Base-by-base conservation (phyloP, 2,888 invertebrate genomes). In the Caradrina clavipalpis region DNA sequence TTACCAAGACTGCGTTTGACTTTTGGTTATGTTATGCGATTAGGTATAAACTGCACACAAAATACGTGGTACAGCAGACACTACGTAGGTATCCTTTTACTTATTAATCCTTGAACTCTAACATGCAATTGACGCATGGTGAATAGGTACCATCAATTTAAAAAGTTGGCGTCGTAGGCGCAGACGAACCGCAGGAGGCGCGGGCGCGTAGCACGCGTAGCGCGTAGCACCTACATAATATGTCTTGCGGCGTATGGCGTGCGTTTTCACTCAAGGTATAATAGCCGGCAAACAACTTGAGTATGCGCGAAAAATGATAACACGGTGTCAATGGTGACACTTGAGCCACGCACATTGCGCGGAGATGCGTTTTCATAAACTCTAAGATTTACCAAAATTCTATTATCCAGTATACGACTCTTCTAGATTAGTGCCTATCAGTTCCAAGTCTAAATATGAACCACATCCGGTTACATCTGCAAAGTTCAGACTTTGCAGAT, bases 131-230 rank as follows among this genome's bases (percentile, higher is more conserved):
- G 19, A 56, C 10, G 31, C 26, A 42, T 70, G 57, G 35, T 3
- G 15, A 58, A 26, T 17, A 45, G 17, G 17, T 6, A 22, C 11
- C 21, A 55, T n/a, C 7, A 63, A 50, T 66, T 70, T 26, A 61
- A 70, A 62, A 63, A 35, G 45, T 17, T 42, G 35, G 31, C 22
- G 45, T 26, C 39, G 49, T 42, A 73, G 54, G 35, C 31, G 35
- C 21, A 19, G 53, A 21, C 2, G 11, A 1, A 11, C n/a, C n/a
- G 42, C 22, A 19, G 26, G 17, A 13, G 61, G 21, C 13, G 42
- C 54, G n/a, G 35, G 5, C 39, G 50, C 78, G 78, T 73, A 77
- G 74, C 72, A 26, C 45, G 42, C 60, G 73, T 61, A 71, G 78
- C 73, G 47, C 53, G 53, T 61, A 72, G 57, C 51, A 39, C 35